phyloP scores from a whole-genome alignment of 2,888 invertebrate genomes.

The Euplagia quadripunctaria region DNA sequence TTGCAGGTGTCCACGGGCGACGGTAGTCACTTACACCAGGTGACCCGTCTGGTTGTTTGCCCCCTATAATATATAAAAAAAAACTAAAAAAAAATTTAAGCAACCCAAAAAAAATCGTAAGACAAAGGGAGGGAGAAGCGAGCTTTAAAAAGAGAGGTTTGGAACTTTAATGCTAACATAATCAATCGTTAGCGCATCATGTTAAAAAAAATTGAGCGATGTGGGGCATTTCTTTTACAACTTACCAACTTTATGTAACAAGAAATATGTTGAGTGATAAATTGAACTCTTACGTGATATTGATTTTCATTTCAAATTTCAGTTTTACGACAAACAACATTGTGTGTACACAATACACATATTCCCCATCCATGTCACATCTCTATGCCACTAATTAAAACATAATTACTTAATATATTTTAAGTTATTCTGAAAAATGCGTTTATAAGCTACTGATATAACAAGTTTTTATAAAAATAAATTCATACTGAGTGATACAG shows the following conservation, averaged over 20 bases:
- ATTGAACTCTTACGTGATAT: neutral
- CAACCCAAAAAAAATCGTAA: too few species aligned
- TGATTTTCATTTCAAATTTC: neutral
- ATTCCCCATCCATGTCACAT: neutral
- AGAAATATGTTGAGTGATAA: neutral
- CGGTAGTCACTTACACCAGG: too few species aligned
- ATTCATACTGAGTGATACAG: neutral
- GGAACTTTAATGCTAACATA: neutral
- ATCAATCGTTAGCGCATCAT: too few species aligned
- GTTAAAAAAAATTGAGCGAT: too few species aligned
- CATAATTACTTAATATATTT: neutral
- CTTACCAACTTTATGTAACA: neutral
- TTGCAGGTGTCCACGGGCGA: too few species aligned
- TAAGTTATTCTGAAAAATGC: neutral
- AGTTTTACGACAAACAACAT: neutral
- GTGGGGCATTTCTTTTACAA: neutral
- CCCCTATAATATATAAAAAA: too few species aligned
- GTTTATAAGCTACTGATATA: neutral
- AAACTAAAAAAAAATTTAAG: too few species aligned
- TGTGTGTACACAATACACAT: neutral
- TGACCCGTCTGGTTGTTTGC: too few species aligned
- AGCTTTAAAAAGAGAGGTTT: neutral
- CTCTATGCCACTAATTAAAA: neutral
- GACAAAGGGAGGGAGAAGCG: neutral
- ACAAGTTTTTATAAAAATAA: conserved; percentile 1